Evolutionary conservation across 2,113 vertebrate genomes (phyloP), one percentile per base, ranked within the genome.

Genomic region (Lamprologus tigripictilis): DNA sequence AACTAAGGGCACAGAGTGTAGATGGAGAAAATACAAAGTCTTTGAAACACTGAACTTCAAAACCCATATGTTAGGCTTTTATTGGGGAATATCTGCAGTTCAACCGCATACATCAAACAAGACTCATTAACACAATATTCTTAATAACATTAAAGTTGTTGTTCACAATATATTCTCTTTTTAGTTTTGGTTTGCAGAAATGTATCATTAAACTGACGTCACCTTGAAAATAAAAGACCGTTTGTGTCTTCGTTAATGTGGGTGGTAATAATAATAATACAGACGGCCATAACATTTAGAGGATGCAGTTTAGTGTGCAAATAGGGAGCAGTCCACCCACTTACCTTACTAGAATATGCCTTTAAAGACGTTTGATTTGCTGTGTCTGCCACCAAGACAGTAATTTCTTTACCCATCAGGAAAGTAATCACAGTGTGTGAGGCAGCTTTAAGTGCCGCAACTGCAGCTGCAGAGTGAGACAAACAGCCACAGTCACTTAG

Each of bases 381-480:
- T 58, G 83, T 19, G 21, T 93, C 89, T 89, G 94, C 90, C 92
- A 94, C 91, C 86, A 89, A 92, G 89, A 83, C 79, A 42, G 95
- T 92, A 92, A 96, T 96, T 95, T 95, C 83, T 93, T 83, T 91
- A 88, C 88, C 93, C 93, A 88, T 94, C 90, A 90, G 90, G 89
- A 91, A 87, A 76, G 91, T 96, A 96, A 96, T 96, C 90, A 94
- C 91, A 93, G 94, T 81, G 13, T 91, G 84, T 57, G 82, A 73
- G 90, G 90, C 93, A 91, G 92, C 92, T 80, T 3, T 55, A 85
- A 92, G 92, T 88, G 88, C 83, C 35, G 76, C 85, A 37, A 80
- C 92, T 90, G 92, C 96, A 96, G 96, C 95, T 96, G 95, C 79
- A 58, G 91, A 85, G 88, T 90, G 90, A 90, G 90, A 91, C 90